phyloP scores from a whole-genome alignment of 2,888 invertebrate species.

The Athripsodes cinereus region DNA sequence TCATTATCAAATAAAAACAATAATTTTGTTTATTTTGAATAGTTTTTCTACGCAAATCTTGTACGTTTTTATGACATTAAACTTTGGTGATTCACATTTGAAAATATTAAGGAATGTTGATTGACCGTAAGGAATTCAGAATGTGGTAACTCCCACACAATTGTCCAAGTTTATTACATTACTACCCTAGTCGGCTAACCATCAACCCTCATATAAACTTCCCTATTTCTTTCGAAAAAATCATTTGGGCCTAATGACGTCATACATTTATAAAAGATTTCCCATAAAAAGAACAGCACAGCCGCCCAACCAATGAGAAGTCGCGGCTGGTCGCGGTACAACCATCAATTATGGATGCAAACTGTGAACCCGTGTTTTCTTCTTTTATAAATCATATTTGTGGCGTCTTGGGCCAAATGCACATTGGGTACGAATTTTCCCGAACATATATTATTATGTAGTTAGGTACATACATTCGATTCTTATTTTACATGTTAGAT shows the following conservation, averaged over 20 bases:
- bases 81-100: too few species aligned
- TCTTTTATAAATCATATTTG: slow-evolving; percentile 4
- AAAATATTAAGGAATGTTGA: not conserved
- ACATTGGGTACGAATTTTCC: too few species aligned
- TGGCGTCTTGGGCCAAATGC: too few species aligned
- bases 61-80: too few species aligned
- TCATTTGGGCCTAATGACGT: slow-evolving; percentile 17
- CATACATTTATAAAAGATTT: slow-evolving; percentile 18
- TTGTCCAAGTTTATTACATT: slow-evolving; percentile 5
- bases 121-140: not conserved
- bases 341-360: slow-evolving; percentile 21
- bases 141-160: not conserved
- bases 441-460: too few species aligned
- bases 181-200: not conserved
- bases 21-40: too few species aligned
- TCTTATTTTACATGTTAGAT: too few species aligned
- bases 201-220: not conserved
- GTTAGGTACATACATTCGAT: too few species aligned
- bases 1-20: too few species aligned
- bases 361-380: slow-evolving; percentile 4
- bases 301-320: slow-evolving; percentile 12
- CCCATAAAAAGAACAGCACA: slow-evolving; percentile 12
- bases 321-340: slow-evolving; percentile 3
- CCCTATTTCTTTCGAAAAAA: not conserved
- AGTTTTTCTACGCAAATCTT: too few species aligned